A percentile compares a stretch with the other conserved stretches of the same genome.
Evolutionary conservation across 2,888 invertebrate species (phyloP).

Genomic region (Hemaris fuciformis): DNA sequence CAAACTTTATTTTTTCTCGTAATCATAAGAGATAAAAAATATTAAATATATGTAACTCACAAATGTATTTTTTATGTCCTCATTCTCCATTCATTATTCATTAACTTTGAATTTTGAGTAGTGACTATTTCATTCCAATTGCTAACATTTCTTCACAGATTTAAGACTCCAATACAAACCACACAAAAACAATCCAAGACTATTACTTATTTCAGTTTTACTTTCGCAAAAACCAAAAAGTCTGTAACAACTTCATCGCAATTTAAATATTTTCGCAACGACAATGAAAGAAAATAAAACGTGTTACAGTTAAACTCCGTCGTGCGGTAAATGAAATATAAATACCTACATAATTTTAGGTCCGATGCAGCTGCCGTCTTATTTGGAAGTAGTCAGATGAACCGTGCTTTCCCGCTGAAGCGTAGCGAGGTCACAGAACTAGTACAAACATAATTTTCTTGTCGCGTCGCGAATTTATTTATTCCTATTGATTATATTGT

Average conservation of each 20-base stretch:
- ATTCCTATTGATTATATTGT: constrained; percentile 26
- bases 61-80: not conserved
- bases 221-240: not conserved
- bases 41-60: not conserved
- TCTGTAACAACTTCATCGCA: not conserved
- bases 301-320: not conserved
- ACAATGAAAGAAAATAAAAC: constrained; percentile 3
- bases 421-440: constrained; percentile 77
- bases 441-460: constrained; percentile 66
- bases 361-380: constrained; percentile 42
- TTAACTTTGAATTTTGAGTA: too few relatives aligned
- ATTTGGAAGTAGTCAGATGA: constrained; percentile 53
- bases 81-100: too few relatives aligned
- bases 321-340: constrained; percentile 9
- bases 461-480: constrained; percentile 40
- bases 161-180: not conserved
- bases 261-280: not conserved
- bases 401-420: constrained; percentile 62
- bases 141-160: too few relatives aligned
- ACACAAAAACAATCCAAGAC: not conserved
- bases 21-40: not conserved
- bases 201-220: not conserved
- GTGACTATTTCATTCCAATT: too few relatives aligned
- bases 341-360: constrained; percentile 17
- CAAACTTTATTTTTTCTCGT: too few relatives aligned